A percentile compares a stretch with the other conserved stretches of the same genome.
Evolutionary conservation across 2,888 invertebrate genomes (phyloP).

Genomic region (Camponotus fellah): DNA sequence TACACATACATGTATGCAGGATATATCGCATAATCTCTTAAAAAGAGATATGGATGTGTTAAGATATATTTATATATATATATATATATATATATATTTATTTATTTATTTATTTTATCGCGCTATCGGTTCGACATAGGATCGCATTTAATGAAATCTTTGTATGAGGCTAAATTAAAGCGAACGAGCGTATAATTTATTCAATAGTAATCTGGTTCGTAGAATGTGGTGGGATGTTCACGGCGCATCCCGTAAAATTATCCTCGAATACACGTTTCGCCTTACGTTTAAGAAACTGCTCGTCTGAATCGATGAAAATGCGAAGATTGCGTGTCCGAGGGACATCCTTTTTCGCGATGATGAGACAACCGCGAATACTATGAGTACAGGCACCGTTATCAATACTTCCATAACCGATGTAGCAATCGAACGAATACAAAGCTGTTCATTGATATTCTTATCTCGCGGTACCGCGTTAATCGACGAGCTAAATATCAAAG

Average conservation of each 20-base stretch:
- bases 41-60: neutral
- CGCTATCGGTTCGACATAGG: neutral
- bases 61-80: neutral
- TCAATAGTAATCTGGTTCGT: constrained; percentile 9
- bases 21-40: neutral
- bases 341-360: constrained; percentile 26
- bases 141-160: constrained; percentile 40
- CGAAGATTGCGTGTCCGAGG: constrained; percentile 33
- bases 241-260: constrained; percentile 49
- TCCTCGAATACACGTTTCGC: constrained; percentile 55
- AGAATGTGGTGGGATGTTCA: constrained; percentile 35
- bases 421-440: constrained; percentile 43
- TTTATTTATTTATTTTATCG: no score
- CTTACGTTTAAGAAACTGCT: constrained; percentile 27
- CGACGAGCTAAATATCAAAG: neutral
- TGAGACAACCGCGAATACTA: constrained; percentile 21
- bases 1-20: neutral
- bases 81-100: no score
- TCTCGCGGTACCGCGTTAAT: constrained; percentile 30
- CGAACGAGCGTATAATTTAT: constrained; percentile 14
- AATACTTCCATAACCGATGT: constrained; percentile 33
- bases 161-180: constrained; percentile 29
- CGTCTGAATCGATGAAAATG: constrained; percentile 62
- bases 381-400: constrained; percentile 46
- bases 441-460: constrained; percentile 67